phyloP scores from a whole-genome alignment of 2,888 invertebrate genomes.

The Drosophila villosipedis region DNA sequence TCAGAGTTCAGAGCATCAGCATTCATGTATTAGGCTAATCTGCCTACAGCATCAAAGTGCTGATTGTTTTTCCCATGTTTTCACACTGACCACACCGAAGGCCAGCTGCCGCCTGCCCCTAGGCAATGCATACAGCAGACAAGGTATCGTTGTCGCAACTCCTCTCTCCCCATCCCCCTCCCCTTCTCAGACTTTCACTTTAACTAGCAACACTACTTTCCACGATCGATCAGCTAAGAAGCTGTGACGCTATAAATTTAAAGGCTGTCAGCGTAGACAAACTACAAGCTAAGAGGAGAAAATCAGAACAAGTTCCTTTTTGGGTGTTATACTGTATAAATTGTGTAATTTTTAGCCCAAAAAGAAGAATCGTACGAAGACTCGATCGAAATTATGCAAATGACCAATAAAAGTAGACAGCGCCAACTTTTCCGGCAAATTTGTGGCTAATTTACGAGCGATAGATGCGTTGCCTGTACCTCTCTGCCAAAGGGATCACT shows the following conservation, averaged over 20 bases:
- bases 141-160: conserved; percentile 2
- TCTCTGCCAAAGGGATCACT: conserved; percentile 9
- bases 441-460: conserved; percentile 80
- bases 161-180: background rate
- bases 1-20: conserved; percentile 19
- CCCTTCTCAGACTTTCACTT: conserved; percentile 53
- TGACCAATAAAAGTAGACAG: conserved; percentile 31
- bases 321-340: conserved; percentile 38
- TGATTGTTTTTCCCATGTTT: conserved; percentile 55
- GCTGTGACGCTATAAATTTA: conserved; percentile 63
- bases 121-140: background rate
- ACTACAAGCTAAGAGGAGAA: background rate
- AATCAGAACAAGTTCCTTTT: conserved; percentile 45
- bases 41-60: conserved; percentile 34
- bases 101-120: conserved; percentile 36
- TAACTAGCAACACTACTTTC: conserved; percentile 26
- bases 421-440: conserved; percentile 73
- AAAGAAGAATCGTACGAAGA: conserved; percentile 19
- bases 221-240: conserved; percentile 49
- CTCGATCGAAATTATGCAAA: conserved; percentile 46
- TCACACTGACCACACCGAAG: conserved; percentile 39
- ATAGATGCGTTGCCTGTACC: conserved; percentile 33
- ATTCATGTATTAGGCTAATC: conserved; percentile 28
- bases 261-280: conserved; percentile 33
- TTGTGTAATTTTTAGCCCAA: conserved; percentile 64